Evolutionary conservation across 2,888 invertebrate genomes (phyloP), one percentile per base, ranked within the genome.

Genomic region (Baronia brevicornis): DNA sequence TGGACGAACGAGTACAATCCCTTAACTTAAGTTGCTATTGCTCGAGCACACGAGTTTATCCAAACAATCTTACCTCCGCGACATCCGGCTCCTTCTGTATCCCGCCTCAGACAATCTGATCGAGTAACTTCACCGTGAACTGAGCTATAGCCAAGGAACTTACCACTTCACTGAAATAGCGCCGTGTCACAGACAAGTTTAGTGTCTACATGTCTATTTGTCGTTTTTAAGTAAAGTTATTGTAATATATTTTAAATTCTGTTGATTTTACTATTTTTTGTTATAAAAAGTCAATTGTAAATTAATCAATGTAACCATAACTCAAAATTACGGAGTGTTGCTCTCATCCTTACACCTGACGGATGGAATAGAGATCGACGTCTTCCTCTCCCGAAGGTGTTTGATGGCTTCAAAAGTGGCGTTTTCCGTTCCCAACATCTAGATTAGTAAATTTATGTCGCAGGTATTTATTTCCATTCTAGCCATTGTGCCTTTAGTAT

Each of bases 131-230:
- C 51, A 46, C 51, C 46, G 29, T 44, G 44, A 46, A 51, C 52
- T 72, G 60, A 72, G 60, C 71, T 69, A 70, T 66, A 51, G 62
- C 68, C 55, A 49, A 43, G 45, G 43, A 70, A 72, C 62, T 71
- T 66, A 57, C 60, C 57, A 60, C 61, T 66, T 51, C 51, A 49
- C 52, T 54, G 46, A 34, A 56, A 51, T 35, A 31, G 46, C 46
- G 41, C 50, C 54, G 60, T 57, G 50, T 61, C 35, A 30, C 48
- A 47, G 41, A 53, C 52, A 60, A 58, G 49, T 63, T 64, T 53
- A 54, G 56, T 19, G 25, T 33, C 26, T 22, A 13, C 28, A 20
- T 24, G 11, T 30, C 11, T 17, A 10, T n/a, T 19, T 25, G 15
- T 23, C 7, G 8, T 18, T 24, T 3, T 19, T n/a, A n/a, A n/a